Evolutionary conservation across 2,797 vertebrate species (phyloP).

Genomic region (Spheniscus humboldti): DNA sequence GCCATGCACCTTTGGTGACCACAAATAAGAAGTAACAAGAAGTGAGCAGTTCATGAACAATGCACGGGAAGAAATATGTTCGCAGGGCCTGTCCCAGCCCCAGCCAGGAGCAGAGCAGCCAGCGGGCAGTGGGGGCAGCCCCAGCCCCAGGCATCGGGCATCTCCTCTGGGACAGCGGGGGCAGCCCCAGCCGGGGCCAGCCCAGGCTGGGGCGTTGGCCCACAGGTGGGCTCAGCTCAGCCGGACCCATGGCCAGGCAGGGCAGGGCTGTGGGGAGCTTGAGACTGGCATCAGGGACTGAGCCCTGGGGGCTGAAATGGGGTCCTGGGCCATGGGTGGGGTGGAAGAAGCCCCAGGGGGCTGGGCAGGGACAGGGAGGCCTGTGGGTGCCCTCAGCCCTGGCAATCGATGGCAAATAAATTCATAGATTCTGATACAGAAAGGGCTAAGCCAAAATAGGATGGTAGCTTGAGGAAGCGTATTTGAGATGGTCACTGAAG

Average conservation of each 20-base stretch:
- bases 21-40: not conserved
- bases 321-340: not conserved
- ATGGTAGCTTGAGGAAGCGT: not conserved
- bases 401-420: not conserved
- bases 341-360: fast-evolving
- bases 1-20: not conserved
- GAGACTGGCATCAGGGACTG: not conserved
- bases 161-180: fast-evolving
- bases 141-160: fast-evolving
- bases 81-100: not conserved
- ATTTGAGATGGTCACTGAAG: not conserved
- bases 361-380: not conserved
- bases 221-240: not conserved
- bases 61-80: too few relatives aligned
- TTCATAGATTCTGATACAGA: not conserved
- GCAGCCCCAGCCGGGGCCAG: not conserved
- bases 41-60: not conserved
- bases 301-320: not conserved
- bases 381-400: not conserved
- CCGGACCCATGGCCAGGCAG: not conserved
- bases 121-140: fast-evolving
- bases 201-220: fast-evolving
- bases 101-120: not conserved
- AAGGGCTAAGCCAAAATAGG: not conserved
- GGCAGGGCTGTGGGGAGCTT: not conserved